These are phyloP conservation scores for Phragmatobia fuliginosa DNA, from an alignment of 2,888 invertebrate species.

Conservation along the genomic window DNA sequence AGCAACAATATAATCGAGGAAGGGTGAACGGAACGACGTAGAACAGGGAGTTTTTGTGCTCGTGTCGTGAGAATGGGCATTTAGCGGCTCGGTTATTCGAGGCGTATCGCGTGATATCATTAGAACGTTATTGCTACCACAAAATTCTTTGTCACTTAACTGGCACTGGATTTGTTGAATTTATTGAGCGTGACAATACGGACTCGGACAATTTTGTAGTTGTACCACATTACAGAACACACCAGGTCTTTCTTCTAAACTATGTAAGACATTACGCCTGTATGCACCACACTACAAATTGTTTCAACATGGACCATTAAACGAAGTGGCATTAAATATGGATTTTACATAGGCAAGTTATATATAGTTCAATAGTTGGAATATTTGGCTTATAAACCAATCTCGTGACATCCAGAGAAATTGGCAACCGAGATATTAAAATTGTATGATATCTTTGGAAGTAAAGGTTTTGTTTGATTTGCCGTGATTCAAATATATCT, in stretches of 20 bases:
- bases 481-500: constrained; percentile 3
- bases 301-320: constrained; percentile 50
- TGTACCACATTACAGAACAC: constrained; percentile 54
- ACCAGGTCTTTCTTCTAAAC: constrained; percentile 51
- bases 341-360: constrained; percentile 50
- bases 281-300: constrained; percentile 48
- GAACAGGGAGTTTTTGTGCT: constrained; percentile 51
- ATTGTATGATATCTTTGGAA: constrained; percentile 50
- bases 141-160: constrained; percentile 78
- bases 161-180: constrained; percentile 65
- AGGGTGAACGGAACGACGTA: constrained; percentile 53
- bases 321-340: constrained; percentile 47
- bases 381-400: constrained; percentile 57
- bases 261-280: constrained; percentile 52
- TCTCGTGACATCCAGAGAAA: constrained; percentile 57
- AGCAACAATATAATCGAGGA: constrained; percentile 60
- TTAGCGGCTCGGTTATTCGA: constrained; percentile 71
- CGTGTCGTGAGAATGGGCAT: constrained; percentile 71
- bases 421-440: constrained; percentile 57
- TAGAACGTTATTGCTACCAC: constrained; percentile 73
- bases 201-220: constrained; percentile 58
- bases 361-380: constrained; percentile 52
- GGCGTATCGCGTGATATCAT: constrained; percentile 75
- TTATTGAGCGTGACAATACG: constrained; percentile 69
- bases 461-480: constrained; percentile 39